Base-by-base conservation (phyloP, 2,888 invertebrate species). In the Hesperia comma region DNA sequence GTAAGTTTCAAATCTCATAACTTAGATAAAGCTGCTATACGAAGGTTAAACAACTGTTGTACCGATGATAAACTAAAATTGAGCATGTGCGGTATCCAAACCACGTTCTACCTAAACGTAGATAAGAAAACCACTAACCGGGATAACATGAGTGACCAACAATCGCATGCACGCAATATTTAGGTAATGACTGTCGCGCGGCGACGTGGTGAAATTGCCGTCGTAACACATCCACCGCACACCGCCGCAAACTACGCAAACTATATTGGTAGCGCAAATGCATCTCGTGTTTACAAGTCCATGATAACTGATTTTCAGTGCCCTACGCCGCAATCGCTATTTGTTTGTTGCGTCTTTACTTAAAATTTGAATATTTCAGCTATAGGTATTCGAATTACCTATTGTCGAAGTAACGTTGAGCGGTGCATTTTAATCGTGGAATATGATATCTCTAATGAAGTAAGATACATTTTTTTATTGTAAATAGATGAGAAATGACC, bases 151-250 rank as follows among this genome's bases (percentile, higher is more conserved):
- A 51, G 74, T 46, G 41, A 37, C 63, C 21, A 58, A 56, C 56
- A 49, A 61, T 55, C 63, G 58, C 69, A 61, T 69, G 69, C 68
- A 69, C 72, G 68, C 62, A 71, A 74, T 72, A 78, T 76, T 77
- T 70, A 72, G 58, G 64, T 72, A 74, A 77, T 77, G 71, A 72
- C 71, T 77, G 72, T 74, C 70, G 71, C 71, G 72, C 71, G 72
- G 73, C 72, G 74, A 76, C 76, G 76, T 77, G 82, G 79, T 80
- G 77, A 79, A 82, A 83, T 84, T 82, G 85, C 78, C 81, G 80
- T 78, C 77, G 84, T 81, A 83, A 84, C 83, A 82, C 79, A 81
- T 78, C 77, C 76, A 81, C 87, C 87, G 78, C 87, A 86, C 78
- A 79, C 74, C 77, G 77, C 83, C 87, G 73, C 81, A 86, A 85